phyloP scores from a whole-genome alignment of 2,113 vertebrate genomes.

The Rynchops niger region DNA sequence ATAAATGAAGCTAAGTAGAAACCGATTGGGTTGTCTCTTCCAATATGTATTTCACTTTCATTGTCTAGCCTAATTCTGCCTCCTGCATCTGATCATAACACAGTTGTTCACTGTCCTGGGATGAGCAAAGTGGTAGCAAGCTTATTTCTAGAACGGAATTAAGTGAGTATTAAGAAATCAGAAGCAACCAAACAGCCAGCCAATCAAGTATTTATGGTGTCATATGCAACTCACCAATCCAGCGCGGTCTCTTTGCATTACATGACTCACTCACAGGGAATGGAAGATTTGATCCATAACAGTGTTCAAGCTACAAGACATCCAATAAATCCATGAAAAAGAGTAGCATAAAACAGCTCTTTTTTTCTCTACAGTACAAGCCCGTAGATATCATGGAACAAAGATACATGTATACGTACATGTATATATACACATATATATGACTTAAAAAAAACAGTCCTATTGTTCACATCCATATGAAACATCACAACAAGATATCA shows the following conservation, averaged over 20 bases:
- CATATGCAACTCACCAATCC: constrained; percentile 76
- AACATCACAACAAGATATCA: background rate
- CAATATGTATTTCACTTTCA: background rate
- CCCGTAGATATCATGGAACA: background rate
- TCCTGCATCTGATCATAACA: background rate
- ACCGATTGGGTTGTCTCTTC: background rate
- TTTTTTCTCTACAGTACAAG: background rate
- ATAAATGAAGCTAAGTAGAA: background rate
- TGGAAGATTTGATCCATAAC: constrained; percentile 73
- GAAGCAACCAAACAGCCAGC: background rate
- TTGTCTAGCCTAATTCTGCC: background rate
- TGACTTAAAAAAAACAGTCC: background rate
- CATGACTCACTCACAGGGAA: constrained; percentile 81
- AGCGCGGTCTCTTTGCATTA: constrained; percentile 79
- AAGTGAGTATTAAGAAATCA: background rate
- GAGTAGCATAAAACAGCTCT: background rate
- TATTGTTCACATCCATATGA: background rate
- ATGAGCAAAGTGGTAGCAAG: background rate
- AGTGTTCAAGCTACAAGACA: constrained; percentile 67
- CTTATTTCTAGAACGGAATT: background rate
- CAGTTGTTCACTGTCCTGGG: background rate
- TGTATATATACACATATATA: background rate
- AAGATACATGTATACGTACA: background rate
- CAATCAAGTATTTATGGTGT: background rate
- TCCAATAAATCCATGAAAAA: background rate